Conservation (phyloP, 2,797 vertebrate species). For the Sebastes nivosus region DNA sequence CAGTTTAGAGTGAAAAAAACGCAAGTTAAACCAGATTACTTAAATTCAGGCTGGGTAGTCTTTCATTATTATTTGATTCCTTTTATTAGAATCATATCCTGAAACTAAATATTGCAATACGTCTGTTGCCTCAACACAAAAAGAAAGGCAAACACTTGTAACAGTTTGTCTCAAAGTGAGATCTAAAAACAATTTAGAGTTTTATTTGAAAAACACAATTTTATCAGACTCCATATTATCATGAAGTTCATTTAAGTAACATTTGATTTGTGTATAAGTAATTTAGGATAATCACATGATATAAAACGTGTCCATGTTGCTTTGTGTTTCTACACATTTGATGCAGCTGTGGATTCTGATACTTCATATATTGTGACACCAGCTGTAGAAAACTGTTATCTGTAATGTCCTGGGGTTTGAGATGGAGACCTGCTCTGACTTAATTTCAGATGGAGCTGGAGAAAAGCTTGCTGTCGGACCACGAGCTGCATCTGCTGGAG, state of each 20-base stretch:
- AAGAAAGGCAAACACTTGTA: background rate
- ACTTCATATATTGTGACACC: background rate
- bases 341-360: too few relatives aligned
- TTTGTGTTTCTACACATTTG: too few relatives aligned
- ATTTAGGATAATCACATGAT: too few relatives aligned
- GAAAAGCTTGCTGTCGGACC: slow-evolving; percentile 89
- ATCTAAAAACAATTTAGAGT: background rate
- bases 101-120: background rate
- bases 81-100: background rate
- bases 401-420: background rate
- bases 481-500: slow-evolving; percentile 87
- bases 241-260: background rate
- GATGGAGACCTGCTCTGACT: background rate
- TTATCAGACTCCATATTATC: background rate
- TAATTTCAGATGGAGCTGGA: slow-evolving; percentile 88
- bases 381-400: background rate
- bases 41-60: background rate
- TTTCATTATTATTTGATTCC: background rate
- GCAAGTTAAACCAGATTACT: background rate
- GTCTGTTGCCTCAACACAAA: background rate
- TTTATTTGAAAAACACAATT: background rate
- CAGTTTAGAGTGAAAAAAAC: background rate
- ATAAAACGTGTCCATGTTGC: too few relatives aligned
- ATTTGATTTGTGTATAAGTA: background rate
- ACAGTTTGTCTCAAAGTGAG: background rate